These are phyloP conservation scores for Eupsilia transversa DNA, from an alignment of 2,888 invertebrate species.

Conservation along the genomic window DNA sequence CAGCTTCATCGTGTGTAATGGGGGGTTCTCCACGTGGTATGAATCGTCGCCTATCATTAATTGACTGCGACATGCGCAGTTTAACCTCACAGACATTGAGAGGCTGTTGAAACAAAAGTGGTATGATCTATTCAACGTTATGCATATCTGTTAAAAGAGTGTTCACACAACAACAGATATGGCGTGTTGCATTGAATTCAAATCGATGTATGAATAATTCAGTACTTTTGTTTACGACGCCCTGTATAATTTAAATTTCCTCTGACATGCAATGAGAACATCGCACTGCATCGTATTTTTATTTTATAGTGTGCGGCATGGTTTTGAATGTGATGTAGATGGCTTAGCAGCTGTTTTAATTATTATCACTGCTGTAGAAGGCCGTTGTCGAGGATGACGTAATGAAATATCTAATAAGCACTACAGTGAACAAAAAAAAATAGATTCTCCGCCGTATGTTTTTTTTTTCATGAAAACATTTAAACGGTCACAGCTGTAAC, in stretches of 20 bases:
- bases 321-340: not conserved
- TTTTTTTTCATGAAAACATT: no score
- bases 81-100: no score
- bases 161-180: not conserved
- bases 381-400: no score
- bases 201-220: conserved; percentile 46
- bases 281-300: conserved; percentile 20
- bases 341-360: not conserved
- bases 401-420: no score
- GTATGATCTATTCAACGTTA: not conserved
- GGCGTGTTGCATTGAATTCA: conserved; percentile 25
- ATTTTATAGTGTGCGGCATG: conserved; percentile 8
- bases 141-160: not conserved
- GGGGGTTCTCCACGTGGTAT: no score
- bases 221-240: conserved; percentile 7
- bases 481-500: no score
- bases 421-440: not conserved
- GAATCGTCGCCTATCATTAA: not conserved
- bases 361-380: not conserved
- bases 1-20: not conserved
- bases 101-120: not conserved
- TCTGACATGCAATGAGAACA: conserved; percentile 35
- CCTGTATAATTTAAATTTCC: conserved; percentile 28
- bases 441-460: not conserved
- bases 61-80: not conserved